A percentile compares a stretch with the other conserved stretches of the same genome.
Conservation (phyloP, 2,888 invertebrate genomes). For the Calliopum simillimum region DNA sequence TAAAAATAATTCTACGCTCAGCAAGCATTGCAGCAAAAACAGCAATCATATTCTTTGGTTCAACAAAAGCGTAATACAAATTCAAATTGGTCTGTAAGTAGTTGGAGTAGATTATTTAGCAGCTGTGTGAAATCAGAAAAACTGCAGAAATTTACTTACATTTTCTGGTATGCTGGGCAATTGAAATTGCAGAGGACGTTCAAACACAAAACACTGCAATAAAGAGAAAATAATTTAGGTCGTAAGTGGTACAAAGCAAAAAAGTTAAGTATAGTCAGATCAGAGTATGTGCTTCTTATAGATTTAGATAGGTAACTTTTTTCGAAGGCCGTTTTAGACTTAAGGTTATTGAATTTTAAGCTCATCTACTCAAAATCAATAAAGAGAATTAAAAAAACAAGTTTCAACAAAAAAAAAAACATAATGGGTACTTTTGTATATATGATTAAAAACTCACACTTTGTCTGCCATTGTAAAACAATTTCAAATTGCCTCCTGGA, state of each 20-base stretch:
- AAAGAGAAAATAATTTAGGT: constrained; percentile 61
- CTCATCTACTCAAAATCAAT: too few species aligned
- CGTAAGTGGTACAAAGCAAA: too few species aligned
- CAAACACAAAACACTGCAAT: constrained; percentile 82
- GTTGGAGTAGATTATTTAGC: constrained; percentile 15
- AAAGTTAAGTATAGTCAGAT: too few species aligned
- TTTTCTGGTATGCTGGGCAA: constrained; percentile 96
- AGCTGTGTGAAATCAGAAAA: not conserved
- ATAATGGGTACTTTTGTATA: not conserved
- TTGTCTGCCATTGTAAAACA: constrained; percentile 72
- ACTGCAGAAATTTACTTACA: constrained; percentile 74
- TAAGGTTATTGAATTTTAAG: too few species aligned
- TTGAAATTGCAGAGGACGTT: constrained; percentile 82
- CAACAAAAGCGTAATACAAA: constrained; percentile 98
- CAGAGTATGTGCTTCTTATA: too few species aligned
- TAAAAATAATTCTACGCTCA: constrained; percentile 93
- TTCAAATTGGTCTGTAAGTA: constrained; percentile 90
- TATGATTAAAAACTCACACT: constrained; percentile 68
- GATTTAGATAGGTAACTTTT: too few species aligned
- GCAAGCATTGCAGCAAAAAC: constrained; percentile 95
- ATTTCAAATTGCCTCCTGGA: constrained; percentile 74
- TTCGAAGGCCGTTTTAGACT: too few species aligned
- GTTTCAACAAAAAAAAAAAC: too few species aligned
- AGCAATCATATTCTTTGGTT: constrained; percentile 92
- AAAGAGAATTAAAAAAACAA: too few species aligned